These are phyloP conservation scores for Philotrypesis tridentata DNA, from an alignment of 1,140 invertebrate species.

Conservation along the genomic window DNA sequence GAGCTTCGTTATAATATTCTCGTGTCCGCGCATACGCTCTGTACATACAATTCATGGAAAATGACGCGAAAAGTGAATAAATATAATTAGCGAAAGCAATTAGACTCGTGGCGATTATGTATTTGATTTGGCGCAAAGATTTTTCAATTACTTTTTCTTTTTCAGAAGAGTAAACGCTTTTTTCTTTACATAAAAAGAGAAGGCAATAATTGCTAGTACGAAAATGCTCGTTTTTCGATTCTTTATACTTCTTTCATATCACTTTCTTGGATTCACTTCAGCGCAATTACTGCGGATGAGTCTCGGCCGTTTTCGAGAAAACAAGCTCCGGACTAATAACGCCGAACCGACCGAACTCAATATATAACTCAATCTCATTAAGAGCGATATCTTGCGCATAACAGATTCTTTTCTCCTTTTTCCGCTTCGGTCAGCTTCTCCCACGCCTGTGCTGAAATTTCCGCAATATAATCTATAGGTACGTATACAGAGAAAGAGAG, in stretches of 20 bases:
- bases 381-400: conserved; percentile 14
- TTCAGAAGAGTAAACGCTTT: no score
- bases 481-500: not conserved
- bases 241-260: no score
- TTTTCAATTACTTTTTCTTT: no score
- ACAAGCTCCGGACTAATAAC: no score
- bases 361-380: conserved; percentile 6
- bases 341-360: no score
- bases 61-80: not conserved
- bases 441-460: not conserved
- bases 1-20: not conserved
- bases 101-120: not conserved
- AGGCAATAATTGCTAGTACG: no score
- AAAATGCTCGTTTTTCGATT: no score
- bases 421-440: not conserved
- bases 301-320: no score
- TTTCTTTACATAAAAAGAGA: no score
- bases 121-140: not conserved
- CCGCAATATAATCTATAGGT: not conserved
- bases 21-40: not conserved
- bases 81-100: not conserved
- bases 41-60: not conserved
- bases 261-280: no score
- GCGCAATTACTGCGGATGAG: no score
- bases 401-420: not conserved